These are phyloP conservation scores for Melanotus villosus DNA, from an alignment of 2,888 invertebrate genomes.

Conservation along the genomic window DNA sequence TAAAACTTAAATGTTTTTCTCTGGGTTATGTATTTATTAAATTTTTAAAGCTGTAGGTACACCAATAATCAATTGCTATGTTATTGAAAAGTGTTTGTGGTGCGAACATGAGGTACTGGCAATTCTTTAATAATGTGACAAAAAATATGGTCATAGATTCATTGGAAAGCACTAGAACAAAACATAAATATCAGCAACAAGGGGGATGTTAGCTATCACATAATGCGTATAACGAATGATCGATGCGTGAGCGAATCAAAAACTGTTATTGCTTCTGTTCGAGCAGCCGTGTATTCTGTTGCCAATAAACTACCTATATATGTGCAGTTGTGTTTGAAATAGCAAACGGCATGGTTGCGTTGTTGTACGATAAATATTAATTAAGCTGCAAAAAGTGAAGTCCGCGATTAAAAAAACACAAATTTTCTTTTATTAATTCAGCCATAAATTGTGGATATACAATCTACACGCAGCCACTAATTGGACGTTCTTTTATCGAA, in stretches of 20 bases:
- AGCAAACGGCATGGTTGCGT: constrained; percentile 48
- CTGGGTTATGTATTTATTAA: too few relatives aligned
- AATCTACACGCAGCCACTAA: constrained; percentile 25
- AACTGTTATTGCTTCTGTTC: constrained; percentile 51
- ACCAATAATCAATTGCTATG: too few relatives aligned
- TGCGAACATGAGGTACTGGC: too few relatives aligned
- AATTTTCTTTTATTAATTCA: not conserved
- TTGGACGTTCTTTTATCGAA: constrained; percentile 36
- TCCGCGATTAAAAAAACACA: not conserved
- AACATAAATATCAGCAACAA: constrained; percentile 7
- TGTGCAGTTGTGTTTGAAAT: constrained; percentile 54
- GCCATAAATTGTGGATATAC: constrained; percentile 11
- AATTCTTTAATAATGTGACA: too few relatives aligned
- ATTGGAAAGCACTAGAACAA: constrained; percentile 3
- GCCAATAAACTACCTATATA: constrained; percentile 53
- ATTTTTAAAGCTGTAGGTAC: too few relatives aligned
- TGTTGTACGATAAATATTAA: constrained; percentile 24
- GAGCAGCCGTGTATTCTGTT: constrained; percentile 47
- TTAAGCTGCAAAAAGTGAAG: not conserved
- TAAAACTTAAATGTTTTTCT: too few relatives aligned
- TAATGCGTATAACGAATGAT: constrained; percentile 49
- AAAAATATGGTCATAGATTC: too few relatives aligned
- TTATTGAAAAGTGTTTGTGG: too few relatives aligned
- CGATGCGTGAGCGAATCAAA: constrained; percentile 55
- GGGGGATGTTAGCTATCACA: constrained; percentile 5